phyloP scores from a whole-genome alignment of 2,888 invertebrate genomes.

The Myathropa florea region DNA sequence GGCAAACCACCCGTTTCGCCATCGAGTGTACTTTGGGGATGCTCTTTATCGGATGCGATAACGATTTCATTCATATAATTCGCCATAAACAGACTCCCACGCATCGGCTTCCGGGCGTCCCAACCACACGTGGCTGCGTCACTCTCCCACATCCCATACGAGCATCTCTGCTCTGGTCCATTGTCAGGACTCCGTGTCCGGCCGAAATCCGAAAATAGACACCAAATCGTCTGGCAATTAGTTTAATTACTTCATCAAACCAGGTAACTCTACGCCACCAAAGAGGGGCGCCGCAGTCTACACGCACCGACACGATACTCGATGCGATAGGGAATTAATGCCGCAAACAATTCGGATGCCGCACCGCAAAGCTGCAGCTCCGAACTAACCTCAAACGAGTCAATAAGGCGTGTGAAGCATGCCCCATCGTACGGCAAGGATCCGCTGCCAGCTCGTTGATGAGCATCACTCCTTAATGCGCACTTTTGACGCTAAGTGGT shows the following conservation, averaged over 20 bases:
- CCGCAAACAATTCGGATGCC: neutral
- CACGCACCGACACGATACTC: no score
- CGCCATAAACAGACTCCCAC: neutral
- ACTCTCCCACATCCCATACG: neutral
- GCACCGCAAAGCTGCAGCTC: neutral
- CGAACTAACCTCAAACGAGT: neutral
- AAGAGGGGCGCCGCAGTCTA: no score
- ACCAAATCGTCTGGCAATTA: neutral
- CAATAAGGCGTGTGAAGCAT: neutral
- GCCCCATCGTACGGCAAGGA: neutral
- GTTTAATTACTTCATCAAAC: neutral
- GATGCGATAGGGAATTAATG: neutral
- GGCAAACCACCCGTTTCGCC: neutral
- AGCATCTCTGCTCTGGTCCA: neutral
- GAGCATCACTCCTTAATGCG: neutral
- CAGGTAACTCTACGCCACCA: neutral
- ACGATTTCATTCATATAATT: neutral
- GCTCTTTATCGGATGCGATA: neutral
- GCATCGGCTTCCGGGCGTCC: neutral
- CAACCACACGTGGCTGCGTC: neutral
- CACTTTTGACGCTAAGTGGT: constrained; percentile 32
- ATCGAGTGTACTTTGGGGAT: neutral
- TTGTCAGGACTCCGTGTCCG: neutral
- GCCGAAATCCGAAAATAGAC: neutral
- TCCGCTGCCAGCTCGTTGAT: neutral